phyloP scores from a whole-genome alignment of 2,888 invertebrate genomes.

The Phaedon cochleariae region DNA sequence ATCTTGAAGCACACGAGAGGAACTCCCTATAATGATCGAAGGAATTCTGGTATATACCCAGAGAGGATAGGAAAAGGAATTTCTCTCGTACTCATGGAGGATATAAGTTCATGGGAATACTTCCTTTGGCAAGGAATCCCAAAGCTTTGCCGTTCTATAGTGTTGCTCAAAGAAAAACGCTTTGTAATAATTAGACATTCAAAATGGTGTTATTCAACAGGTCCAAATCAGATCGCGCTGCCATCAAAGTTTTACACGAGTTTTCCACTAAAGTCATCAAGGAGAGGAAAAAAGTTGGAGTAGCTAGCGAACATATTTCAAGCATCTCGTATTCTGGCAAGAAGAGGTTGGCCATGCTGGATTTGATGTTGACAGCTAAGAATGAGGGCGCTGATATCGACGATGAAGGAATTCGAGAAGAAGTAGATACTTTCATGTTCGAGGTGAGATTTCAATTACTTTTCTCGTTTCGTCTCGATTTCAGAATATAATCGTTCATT shows the following conservation, averaged over 20 bases:
- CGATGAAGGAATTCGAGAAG: slow-evolving; percentile 66
- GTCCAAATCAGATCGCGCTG: not conserved
- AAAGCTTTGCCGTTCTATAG: too few species aligned
- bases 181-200: too few species aligned
- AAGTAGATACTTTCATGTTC: slow-evolving; percentile 72
- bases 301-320: not conserved
- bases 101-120: too few species aligned
- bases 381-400: slow-evolving; percentile 63
- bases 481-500: too few species aligned
- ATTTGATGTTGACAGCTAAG: slow-evolving; percentile 65
- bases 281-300: slow-evolving; percentile 24
- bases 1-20: too few species aligned
- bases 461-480: too few species aligned
- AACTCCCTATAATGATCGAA: too few species aligned
- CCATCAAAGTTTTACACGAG: slow-evolving; percentile 23
- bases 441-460: slow-evolving; percentile 55
- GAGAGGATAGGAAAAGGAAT: too few species aligned
- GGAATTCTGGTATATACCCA: too few species aligned
- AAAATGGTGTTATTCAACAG: not conserved
- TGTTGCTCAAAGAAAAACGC: too few species aligned
- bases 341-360: slow-evolving; percentile 66
- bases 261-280: slow-evolving; percentile 34
- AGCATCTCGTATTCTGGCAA: slow-evolving; percentile 23
- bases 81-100: too few species aligned
- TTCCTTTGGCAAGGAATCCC: too few species aligned